These are phyloP conservation scores for Augochlora pura DNA, from an alignment of 1,140 invertebrate species.

Conservation along the genomic window DNA sequence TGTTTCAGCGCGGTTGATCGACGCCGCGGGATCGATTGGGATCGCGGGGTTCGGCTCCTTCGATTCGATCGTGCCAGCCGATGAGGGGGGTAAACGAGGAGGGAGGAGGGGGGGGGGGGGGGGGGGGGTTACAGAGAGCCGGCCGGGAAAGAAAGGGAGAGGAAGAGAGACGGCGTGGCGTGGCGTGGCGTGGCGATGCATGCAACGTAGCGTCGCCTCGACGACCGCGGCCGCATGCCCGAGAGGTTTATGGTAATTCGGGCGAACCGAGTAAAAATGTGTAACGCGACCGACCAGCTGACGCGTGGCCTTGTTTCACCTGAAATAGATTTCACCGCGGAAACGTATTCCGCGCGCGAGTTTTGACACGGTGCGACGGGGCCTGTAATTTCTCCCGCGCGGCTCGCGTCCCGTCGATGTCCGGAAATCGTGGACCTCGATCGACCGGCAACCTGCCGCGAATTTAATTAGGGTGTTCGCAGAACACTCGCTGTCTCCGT, in stretches of 20 bases:
- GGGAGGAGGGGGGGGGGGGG: too few relatives aligned
- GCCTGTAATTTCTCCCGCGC: constrained; percentile 29
- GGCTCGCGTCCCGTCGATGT: neutral
- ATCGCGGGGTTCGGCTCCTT: neutral
- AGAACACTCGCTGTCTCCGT: too few relatives aligned
- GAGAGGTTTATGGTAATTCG: constrained; percentile 49
- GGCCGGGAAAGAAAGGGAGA: too few relatives aligned
- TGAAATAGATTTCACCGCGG: constrained; percentile 52
- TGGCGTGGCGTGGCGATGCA: constrained; percentile 16
- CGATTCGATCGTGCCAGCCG: neutral
- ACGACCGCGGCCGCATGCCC: constrained; percentile 28
- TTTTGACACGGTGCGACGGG: constrained; percentile 30
- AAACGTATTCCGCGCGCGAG: constrained; percentile 44
- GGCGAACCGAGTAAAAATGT: constrained; percentile 51
- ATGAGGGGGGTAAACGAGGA: neutral
- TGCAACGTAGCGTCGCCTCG: constrained; percentile 18
- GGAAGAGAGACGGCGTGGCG: neutral
- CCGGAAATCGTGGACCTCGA: too few relatives aligned
- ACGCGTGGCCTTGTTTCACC: constrained; percentile 54
- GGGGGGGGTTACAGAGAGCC: too few relatives aligned
- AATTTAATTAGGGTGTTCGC: too few relatives aligned
- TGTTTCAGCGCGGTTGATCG: constrained; percentile 40
- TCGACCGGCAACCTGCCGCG: too few relatives aligned
- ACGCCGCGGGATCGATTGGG: constrained; percentile 15
- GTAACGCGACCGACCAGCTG: constrained; percentile 39